Evolutionary conservation across 1,140 invertebrate species (phyloP).

Genomic region (Drosophila guanche): DNA sequence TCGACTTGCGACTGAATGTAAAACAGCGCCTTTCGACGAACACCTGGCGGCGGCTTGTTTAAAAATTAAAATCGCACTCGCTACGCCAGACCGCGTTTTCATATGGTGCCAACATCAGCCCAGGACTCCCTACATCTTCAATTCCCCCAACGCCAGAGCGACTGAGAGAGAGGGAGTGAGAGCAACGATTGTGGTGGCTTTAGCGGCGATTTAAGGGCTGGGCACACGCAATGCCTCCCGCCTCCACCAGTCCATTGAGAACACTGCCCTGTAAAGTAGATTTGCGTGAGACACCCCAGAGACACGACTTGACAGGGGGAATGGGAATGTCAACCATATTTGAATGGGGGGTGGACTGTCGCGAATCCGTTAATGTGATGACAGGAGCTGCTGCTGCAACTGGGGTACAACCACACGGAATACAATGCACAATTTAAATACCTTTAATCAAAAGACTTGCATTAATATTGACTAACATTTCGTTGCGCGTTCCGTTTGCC

Average conservation of each 20-base stretch:
- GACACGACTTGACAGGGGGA: constrained; percentile 13
- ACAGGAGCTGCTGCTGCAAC: constrained; percentile 2
- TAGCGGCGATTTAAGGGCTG: constrained; percentile 52
- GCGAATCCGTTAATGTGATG: constrained; percentile 20
- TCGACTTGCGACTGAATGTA: constrained; percentile 25
- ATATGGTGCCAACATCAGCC: neutral
- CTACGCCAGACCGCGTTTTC: constrained; percentile 11
- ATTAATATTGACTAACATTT: too few species aligned
- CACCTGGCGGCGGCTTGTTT: constrained; percentile 37
- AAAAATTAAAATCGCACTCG: constrained; percentile 69
- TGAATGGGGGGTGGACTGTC: constrained; percentile 29
- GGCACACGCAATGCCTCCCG: constrained; percentile 50
- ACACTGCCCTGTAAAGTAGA: constrained; percentile 47
- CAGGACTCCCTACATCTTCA: constrained; percentile 2
- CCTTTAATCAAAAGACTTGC: too few species aligned
- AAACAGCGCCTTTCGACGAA: constrained; percentile 17
- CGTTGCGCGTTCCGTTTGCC: too few species aligned
- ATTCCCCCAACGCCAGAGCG: constrained; percentile 16
- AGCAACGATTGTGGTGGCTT: constrained; percentile 31
- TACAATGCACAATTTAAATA: too few species aligned
- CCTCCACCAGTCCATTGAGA: constrained; percentile 11
- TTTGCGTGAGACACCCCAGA: constrained; percentile 70
- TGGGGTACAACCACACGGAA: too few species aligned
- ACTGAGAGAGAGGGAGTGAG: too few species aligned
- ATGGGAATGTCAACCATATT: constrained; percentile 5